Evolutionary conservation across 2,888 invertebrate genomes (phyloP), one percentile per base, ranked within the genome.

Genomic region (Dryobota labecula): DNA sequence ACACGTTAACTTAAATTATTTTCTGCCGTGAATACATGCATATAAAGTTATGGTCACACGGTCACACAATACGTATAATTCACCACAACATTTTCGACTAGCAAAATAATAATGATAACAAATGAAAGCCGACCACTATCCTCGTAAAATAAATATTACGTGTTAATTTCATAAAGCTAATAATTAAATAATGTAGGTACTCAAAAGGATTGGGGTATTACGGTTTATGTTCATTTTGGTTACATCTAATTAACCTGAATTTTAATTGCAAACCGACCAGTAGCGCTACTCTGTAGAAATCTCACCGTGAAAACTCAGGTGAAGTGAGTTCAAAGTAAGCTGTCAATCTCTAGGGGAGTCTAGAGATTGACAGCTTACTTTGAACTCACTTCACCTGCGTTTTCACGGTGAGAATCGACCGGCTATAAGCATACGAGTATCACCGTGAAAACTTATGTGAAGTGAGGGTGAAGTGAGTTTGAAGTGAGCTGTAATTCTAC

Each of bases 31-130:
- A 74, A 70, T 30, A 11, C 20, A 30, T 38, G 20, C 9, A 41
- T n/a, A 63, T 20, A 49, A 45, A 60, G 30, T 45, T 47, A 75
- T 24, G n/a, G 20, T 38, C 11, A 70, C 36, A 70, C 18, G 45
- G 18, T 51, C 45, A 65, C 51, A 73, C 33, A 76, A 47, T 49
- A 57, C 0, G 1, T 47, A 47, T 36, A 47, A 67, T 58, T 43
- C 30, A 57, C 58, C 30, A n/a, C 43, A 63, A 58, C 30, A 45
- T 51, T 58, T 64, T 58, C 33, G 54, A 54, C 58, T 53, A 66
- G 24, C 27, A 47, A 58, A 58, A 68, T 67, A 56, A 61, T 73
- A 61, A 81, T 47, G 20, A 60, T 76, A 76, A 66, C 43, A 70
- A 61, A 66, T 63, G 24, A 76, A 67, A 64, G n/a, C 38, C 53